A percentile compares a stretch with the other conserved stretches of the same genome.
phyloP scores from a whole-genome alignment of 2,797 vertebrate genomes.

The Poecilia wingei region DNA sequence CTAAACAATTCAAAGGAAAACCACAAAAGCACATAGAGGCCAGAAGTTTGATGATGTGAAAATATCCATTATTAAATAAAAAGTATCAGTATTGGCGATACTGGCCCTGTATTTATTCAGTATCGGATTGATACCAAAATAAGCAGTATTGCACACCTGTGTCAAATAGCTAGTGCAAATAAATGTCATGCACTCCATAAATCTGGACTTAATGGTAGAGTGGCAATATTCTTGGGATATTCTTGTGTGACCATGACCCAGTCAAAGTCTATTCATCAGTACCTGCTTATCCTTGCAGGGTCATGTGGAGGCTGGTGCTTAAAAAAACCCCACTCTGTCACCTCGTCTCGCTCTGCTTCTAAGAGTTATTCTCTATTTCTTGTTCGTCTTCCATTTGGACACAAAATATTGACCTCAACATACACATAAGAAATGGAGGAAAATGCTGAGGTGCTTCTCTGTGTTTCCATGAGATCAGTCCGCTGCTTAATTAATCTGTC shows the following conservation, averaged over 20 bases:
- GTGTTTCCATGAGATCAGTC: slow-evolving; percentile 41
- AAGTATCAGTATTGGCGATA: too few species aligned
- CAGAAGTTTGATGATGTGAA: too few species aligned
- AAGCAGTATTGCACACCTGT: too few species aligned
- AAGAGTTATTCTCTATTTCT: neutral
- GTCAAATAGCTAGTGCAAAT: neutral
- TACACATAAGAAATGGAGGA: neutral
- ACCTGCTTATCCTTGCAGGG: too few species aligned
- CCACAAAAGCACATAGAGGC: too few species aligned
- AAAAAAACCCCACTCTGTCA: neutral
- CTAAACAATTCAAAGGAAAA: too few species aligned
- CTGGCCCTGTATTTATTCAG: too few species aligned
- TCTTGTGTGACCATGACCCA: too few species aligned
- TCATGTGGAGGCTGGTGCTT: too few species aligned
- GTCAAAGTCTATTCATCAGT: too few species aligned
- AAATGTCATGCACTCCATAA: neutral
- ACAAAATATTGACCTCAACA: neutral
- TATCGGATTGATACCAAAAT: too few species aligned
- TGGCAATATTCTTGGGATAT: neutral
- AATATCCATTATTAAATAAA: too few species aligned
- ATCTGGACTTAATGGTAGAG: neutral
- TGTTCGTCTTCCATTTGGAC: neutral
- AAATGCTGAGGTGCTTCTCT: slow-evolving; percentile 41
- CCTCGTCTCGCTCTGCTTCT: neutral
- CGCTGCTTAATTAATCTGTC: slow-evolving; percentile 45